Base-by-base conservation (phyloP, 2,888 invertebrate species). In the Leptarthrus brevirostris region DNA sequence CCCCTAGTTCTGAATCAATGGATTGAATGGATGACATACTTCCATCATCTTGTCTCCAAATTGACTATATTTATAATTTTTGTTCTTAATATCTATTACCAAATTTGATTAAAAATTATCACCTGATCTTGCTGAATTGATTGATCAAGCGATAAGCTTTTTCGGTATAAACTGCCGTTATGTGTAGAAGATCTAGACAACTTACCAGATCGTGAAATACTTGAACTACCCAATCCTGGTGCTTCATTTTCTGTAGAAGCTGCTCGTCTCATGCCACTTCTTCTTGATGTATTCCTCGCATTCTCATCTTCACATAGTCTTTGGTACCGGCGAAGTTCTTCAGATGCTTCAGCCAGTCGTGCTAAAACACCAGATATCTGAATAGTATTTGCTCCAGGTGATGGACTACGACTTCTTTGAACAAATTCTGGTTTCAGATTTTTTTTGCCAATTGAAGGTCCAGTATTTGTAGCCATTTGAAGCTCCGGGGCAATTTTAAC, bases 1-100 rank as follows among this genome's bases (percentile, higher is more conserved):
- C 87, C 78, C 92, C 92, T 36, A 88, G 82, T 75, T 89, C 90
- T 1, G 90, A 90, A 79, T 92, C 92, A 75, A 92, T 84, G 0
- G 94, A 94, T 80, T 93, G 93, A 84, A 95, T 87, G 75, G 95
- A 95, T 0, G 93, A 92, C 74, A 93, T 89, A 81, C 95, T 95
- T 74, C 93, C 93, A 77, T 94, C 93, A 70, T 91, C 91, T 26
- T 91, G 90, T 78, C 91, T 92, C 95, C 95, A 95, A 80, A 95
- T 94, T 74, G 87, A 87, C 86, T 92, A 87, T 85, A 86, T 80
- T 74, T 61, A 47, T 8, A 70, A 69, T 61, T 18, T 58, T 47
- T 4, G 40, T 53, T 36, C 12, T 22, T 26, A 52, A 52, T 20
- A n/a, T 18, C n/a, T n/a, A n/a, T n/a, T 4, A 44, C 6, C 12